A percentile compares a stretch with the other conserved stretches of the same genome.
Conservation (phyloP, 2,113 vertebrate genomes). For the Rutilus rutilus region DNA sequence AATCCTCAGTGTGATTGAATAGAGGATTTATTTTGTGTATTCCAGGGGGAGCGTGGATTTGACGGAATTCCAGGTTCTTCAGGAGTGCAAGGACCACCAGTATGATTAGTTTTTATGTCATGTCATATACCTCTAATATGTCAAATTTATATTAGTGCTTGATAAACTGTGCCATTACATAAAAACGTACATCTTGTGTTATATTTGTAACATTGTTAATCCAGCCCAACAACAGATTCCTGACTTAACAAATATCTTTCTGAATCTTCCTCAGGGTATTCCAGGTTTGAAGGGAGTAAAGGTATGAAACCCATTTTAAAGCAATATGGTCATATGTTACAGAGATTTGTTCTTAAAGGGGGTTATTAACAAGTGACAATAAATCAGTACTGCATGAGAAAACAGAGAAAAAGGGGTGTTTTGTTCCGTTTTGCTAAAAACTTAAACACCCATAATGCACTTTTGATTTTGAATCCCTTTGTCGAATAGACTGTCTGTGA, state of each 20-base stretch:
- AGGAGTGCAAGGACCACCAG: conserved; percentile 84
- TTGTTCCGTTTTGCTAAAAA: too few relatives aligned
- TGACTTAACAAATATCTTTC: background rate
- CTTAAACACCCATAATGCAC: too few relatives aligned
- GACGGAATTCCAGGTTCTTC: conserved; percentile 81
- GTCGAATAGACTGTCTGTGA: too few relatives aligned
- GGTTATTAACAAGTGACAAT: background rate
- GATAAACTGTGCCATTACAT: too few relatives aligned
- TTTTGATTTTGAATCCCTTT: too few relatives aligned
- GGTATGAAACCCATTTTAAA: conserved; percentile 70
- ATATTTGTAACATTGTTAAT: background rate
- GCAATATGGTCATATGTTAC: background rate
- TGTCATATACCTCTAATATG: background rate
- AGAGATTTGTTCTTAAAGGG: background rate
- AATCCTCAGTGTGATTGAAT: background rate
- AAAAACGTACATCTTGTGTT: background rate
- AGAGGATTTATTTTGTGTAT: conserved; percentile 54
- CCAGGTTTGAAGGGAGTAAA: conserved; percentile 87
- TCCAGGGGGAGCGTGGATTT: conserved; percentile 88
- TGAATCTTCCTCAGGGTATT: conserved; percentile 77
- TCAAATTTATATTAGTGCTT: background rate
- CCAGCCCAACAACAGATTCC: too few relatives aligned
- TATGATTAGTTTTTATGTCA: conserved; percentile 69
- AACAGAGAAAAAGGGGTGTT: too few relatives aligned
- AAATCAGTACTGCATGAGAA: too few relatives aligned